Percentiles rank a stretch among this genome's conserved stretches.
phyloP scores from a whole-genome alignment of 2,888 invertebrate species.

The Rhamphomyia laevipes region DNA sequence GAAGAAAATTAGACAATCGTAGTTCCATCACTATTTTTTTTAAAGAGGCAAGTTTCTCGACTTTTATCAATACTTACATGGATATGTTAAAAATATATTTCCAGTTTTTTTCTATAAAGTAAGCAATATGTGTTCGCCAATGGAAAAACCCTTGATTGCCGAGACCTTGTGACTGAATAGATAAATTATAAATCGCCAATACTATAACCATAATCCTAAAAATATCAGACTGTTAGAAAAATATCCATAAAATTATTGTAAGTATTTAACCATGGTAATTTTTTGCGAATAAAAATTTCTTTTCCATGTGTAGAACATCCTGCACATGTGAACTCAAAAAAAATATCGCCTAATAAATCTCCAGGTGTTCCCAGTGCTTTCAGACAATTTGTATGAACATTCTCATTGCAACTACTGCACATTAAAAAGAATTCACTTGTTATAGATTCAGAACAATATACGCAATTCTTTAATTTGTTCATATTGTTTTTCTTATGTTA shows the following conservation, averaged over 20 bases:
- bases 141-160: slow-evolving; percentile 75
- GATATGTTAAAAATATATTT: slow-evolving; percentile 53
- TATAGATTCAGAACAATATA: slow-evolving; percentile 18
- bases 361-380: slow-evolving; percentile 55
- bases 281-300: slow-evolving; percentile 51
- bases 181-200: slow-evolving; percentile 64
- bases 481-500: no score
- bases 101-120: slow-evolving; percentile 73
- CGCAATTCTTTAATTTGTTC: slow-evolving; percentile 10
- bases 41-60: no score
- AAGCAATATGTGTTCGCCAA: slow-evolving; percentile 72
- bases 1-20: not conserved
- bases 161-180: slow-evolving; percentile 56
- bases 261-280: slow-evolving; percentile 52
- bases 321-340: slow-evolving; percentile 57
- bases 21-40: no score
- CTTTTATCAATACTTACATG: slow-evolving; percentile 42
- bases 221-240: slow-evolving; percentile 10
- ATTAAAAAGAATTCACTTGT: slow-evolving; percentile 40
- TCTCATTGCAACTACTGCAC: slow-evolving; percentile 47
- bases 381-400: slow-evolving; percentile 56
- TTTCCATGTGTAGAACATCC: slow-evolving; percentile 47
- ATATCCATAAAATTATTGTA: not conserved
- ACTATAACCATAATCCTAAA: slow-evolving; percentile 61
- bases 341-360: slow-evolving; percentile 61